Evolutionary conservation across 2,888 invertebrate genomes (phyloP).

Genomic region (Nymphalis polychloros): DNA sequence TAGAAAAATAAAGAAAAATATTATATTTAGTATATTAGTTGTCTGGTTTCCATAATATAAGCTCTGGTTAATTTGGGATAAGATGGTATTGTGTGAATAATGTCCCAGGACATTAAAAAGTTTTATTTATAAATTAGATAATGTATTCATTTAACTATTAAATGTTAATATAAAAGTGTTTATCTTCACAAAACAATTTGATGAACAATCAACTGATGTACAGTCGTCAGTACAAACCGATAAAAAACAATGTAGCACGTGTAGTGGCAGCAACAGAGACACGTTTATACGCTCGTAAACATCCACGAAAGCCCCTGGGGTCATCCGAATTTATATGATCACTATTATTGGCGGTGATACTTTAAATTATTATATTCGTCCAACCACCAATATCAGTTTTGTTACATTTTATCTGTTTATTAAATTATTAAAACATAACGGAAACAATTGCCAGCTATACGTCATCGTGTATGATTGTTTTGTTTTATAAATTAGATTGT

Average conservation of each 20-base stretch:
- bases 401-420: slow-evolving; percentile 11
- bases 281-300: slow-evolving; percentile 47
- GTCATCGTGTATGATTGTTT: too few relatives aligned
- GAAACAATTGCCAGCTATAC: neutral
- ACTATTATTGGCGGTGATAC: slow-evolving; percentile 24
- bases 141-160: neutral
- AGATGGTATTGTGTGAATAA: too few relatives aligned
- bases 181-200: neutral
- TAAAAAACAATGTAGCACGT: slow-evolving; percentile 38
- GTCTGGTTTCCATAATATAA: too few relatives aligned
- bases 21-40: too few relatives aligned
- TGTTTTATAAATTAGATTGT: too few relatives aligned
- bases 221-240: slow-evolving; percentile 21
- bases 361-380: slow-evolving; percentile 10
- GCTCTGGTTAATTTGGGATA: too few relatives aligned
- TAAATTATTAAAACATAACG: neutral
- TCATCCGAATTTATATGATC: slow-evolving; percentile 36
- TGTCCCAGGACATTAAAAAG: too few relatives aligned
- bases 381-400: neutral
- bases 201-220: slow-evolving; percentile 23
- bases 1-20: too few relatives aligned
- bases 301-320: slow-evolving; percentile 32
- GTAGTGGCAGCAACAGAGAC: slow-evolving; percentile 40
- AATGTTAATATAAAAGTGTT: neutral
- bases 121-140: neutral